Base-by-base conservation (phyloP, 2,797 vertebrate species). In the Xiphophorus birchmanni region DNA sequence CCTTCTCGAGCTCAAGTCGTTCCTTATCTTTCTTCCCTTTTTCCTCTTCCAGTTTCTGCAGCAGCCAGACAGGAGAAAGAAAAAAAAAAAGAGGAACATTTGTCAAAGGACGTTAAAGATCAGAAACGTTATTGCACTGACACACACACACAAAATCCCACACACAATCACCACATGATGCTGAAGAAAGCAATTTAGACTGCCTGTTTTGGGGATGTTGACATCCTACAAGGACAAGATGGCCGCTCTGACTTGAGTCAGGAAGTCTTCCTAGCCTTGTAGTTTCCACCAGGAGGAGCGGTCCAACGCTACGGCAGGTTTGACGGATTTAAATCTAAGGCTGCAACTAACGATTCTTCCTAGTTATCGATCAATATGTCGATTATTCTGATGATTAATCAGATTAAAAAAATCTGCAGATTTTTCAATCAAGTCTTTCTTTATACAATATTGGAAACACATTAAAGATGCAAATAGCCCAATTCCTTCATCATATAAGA, bases 21-120 rank as follows among this genome's bases (percentile, higher is more conserved):
- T 99, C 98, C 90, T 98, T 97, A 88, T 99, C 98, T 86, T 98
- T 97, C 92, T 98, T 98, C 90, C 98, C 98, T 95, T 99, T 99
- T 93, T 99, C 98, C 95, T 99, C 98, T 94, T 99, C 98, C 95
- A 99, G 96, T 96, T 99, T 99, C 98, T 99, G 97, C 93, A 96
- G 96, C 96, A 94, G 95, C 93, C 96, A 94, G 58, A 79, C 87
- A 85, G 88, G 48, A 94, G 80, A 82, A 10, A 26, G 50, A 52
- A 52, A 23, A 52, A 2, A 4, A 18, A 18, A 52, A 78, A 85
- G 75, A 35, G 23, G 75, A 29, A 54, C 72, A 13, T 56, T n/a
- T 4, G 83, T 91, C 83, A 91, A 29, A 58, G 2, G 65, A 32
- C 44, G 74, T 56, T 81, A 75, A 78, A n/a, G 8, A 37, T 0